These are phyloP conservation scores for Andricus quercusramuli DNA, from an alignment of 2,888 invertebrate genomes.

Conservation along the genomic window DNA sequence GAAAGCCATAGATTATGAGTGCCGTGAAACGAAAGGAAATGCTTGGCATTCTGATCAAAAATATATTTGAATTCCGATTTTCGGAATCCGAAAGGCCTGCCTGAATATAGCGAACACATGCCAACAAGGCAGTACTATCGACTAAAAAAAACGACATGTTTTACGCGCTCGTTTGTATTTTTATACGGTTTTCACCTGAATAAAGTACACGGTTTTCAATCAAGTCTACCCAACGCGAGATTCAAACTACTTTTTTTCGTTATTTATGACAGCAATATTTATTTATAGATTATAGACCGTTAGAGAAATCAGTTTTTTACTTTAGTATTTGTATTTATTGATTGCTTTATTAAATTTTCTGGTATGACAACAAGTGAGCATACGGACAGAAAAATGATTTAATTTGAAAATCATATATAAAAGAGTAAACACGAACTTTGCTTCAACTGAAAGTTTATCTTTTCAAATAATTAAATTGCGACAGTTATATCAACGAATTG, in stretches of 20 bases:
- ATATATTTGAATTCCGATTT: background rate
- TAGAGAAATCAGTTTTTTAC: too few species aligned
- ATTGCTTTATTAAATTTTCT: too few species aligned
- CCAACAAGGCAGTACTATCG: background rate
- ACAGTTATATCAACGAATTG: background rate
- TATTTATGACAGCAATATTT: background rate
- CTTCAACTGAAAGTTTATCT: background rate
- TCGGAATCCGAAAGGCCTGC: background rate
- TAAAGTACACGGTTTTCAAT: conserved; percentile 4
- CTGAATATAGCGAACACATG: background rate
- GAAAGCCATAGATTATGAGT: background rate
- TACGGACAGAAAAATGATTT: too few species aligned
- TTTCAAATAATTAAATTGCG: conserved; percentile 16
- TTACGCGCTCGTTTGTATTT: background rate
- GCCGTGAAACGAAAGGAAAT: background rate
- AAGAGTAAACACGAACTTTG: background rate
- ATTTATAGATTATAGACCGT: background rate
- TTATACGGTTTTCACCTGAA: background rate
- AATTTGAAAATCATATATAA: background rate
- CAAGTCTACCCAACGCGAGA: background rate
- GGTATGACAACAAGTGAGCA: too few species aligned
- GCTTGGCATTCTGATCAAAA: background rate
- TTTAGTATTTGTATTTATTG: too few species aligned
- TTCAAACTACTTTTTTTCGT: background rate
- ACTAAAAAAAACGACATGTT: background rate